Evolutionary conservation across 2,797 vertebrate species (phyloP).

Genomic region (Microctenopoma lineatum): DNA sequence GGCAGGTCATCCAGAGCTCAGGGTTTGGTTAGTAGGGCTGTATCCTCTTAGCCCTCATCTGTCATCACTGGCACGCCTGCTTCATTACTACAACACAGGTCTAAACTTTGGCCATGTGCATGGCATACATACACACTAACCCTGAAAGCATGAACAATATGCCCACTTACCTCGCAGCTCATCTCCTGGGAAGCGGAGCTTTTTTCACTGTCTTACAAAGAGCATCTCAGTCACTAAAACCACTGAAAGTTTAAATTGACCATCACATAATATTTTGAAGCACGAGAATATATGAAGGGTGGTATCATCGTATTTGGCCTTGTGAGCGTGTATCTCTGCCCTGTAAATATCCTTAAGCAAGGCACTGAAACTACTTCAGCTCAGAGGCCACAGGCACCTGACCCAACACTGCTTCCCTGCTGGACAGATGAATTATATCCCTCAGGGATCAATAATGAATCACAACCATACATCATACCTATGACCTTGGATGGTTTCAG

Average conservation of each 20-base stretch:
- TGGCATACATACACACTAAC: constrained; percentile 40
- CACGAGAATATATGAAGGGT: not conserved
- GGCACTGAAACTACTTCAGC: constrained; percentile 1
- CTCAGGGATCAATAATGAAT: constrained; percentile 45
- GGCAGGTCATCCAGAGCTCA: constrained; percentile 70
- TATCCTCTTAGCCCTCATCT: constrained; percentile 71
- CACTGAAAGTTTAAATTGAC: not conserved
- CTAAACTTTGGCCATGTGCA: constrained; percentile 48
- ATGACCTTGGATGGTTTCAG: constrained; percentile 37
- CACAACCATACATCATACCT: constrained; percentile 22
- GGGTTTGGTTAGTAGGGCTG: constrained; percentile 52
- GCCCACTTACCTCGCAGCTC: constrained; percentile 26
- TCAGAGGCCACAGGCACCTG: constrained; percentile 35
- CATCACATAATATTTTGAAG: not conserved
- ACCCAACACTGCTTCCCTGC: constrained; percentile 19
- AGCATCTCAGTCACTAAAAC: not conserved
- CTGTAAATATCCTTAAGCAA: constrained; percentile 11
- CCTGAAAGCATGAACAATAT: constrained; percentile 51
- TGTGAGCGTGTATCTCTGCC: not conserved
- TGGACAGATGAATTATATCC: constrained; percentile 38
- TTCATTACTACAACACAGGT: constrained; percentile 36
- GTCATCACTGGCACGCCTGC: constrained; percentile 60
- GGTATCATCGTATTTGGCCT: constrained; percentile 5
- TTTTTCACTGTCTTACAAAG: not conserved
- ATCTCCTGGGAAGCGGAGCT: constrained; percentile 18